A percentile compares a stretch with the other conserved stretches of the same genome.
These are phyloP conservation scores for Semicossyphus pulcher DNA, from an alignment of 2,113 vertebrate genomes.

Conservation along the genomic window DNA sequence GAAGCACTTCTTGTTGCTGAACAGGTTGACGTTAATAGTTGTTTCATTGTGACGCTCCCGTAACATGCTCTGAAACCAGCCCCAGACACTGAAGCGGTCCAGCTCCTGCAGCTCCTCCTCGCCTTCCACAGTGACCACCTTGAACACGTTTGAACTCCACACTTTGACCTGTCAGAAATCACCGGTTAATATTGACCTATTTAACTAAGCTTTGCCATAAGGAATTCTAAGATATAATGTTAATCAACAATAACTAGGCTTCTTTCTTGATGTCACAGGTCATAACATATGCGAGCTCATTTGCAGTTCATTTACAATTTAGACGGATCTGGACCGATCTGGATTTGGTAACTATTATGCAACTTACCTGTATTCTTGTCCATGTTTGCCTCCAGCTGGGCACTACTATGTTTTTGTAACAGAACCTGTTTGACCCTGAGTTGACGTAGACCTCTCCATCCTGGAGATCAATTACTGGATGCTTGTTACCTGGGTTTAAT, in stretches of 20 bases:
- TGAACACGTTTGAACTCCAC: conserved; percentile 87
- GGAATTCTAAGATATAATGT: neutral
- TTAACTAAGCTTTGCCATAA: neutral
- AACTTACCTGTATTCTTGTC: conserved; percentile 91
- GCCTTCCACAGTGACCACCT: conserved; percentile 87
- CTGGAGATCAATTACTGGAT: conserved; percentile 67
- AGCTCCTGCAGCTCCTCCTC: conserved; percentile 90
- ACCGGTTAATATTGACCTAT: neutral
- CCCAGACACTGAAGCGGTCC: conserved; percentile 87
- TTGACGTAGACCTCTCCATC: conserved; percentile 67
- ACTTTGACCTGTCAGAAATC: conserved; percentile 85
- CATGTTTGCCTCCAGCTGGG: conserved; percentile 92
- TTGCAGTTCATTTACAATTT: neutral
- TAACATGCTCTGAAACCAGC: conserved; percentile 84
- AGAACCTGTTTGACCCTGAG: conserved; percentile 77
- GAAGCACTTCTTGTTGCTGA: conserved; percentile 91
- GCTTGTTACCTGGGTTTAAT: conserved; percentile 55
- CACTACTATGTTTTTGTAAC: conserved; percentile 83
- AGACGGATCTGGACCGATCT: no score
- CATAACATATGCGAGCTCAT: neutral
- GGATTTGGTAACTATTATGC: no score
- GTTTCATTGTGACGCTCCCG: conserved; percentile 91
- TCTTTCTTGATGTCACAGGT: neutral
- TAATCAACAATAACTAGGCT: neutral
- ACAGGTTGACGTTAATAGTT: conserved; percentile 87